Conservation (phyloP, 2,113 vertebrate genomes). For the Xiphophorus hellerii region DNA sequence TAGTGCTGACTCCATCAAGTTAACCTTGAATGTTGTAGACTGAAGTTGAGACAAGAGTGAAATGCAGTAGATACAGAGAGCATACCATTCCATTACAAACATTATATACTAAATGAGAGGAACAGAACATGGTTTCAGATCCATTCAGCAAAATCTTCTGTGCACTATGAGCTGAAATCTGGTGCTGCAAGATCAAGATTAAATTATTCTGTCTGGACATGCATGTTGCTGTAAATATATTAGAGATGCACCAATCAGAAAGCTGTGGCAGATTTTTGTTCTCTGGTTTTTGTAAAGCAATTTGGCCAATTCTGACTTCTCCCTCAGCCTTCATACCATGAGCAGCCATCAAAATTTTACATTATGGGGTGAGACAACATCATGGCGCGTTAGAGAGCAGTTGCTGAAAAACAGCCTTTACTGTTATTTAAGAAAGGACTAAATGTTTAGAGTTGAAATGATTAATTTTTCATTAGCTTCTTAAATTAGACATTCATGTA, state of each 20-base stretch:
- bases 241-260: neutral
- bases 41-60: neutral
- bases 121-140: conserved; percentile 14
- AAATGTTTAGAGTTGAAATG: neutral
- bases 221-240: neutral
- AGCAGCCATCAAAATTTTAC: neutral
- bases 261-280: neutral
- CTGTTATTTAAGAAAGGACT: neutral
- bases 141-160: conserved; percentile 14
- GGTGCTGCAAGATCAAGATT: conserved; percentile 52
- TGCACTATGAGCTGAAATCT: neutral
- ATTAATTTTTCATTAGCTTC: neutral
- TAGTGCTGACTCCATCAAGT: neutral
- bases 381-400: neutral
- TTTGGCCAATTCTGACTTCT: neutral
- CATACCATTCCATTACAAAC: conserved; percentile 30
- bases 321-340: too few species aligned
- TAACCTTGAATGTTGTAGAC: neutral
- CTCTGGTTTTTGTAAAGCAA: neutral
- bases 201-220: conserved; percentile 33
- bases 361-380: neutral
- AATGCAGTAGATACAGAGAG: conserved; percentile 18
- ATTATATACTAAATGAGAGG: conserved; percentile 8
- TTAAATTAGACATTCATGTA: neutral
- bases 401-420: neutral